These are phyloP conservation scores for Coregonus ussuriensis DNA, from an alignment of 2,797 vertebrate genomes.

Conservation along the genomic window DNA sequence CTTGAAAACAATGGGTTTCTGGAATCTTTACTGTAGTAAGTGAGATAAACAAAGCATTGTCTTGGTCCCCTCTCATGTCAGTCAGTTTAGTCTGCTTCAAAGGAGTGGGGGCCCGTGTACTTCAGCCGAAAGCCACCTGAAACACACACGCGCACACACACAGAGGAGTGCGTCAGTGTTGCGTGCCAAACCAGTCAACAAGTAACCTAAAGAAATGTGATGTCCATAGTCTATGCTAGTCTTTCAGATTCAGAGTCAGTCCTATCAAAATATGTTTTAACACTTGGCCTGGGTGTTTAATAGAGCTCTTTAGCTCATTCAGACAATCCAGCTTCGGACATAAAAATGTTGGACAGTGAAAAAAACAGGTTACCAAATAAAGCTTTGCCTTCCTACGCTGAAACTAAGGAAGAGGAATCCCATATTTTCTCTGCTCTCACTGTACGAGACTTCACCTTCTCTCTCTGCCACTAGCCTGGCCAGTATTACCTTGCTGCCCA, in stretches of 20 bases:
- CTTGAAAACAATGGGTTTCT: conserved; percentile 20
- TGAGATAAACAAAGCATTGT: conserved; percentile 5
- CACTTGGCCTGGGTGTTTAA: neutral
- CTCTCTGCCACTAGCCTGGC: conserved; percentile 20
- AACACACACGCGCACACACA: conserved; percentile 58
- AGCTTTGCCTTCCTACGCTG: neutral
- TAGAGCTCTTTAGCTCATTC: neutral
- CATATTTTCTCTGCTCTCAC: neutral
- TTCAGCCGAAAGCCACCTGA: conserved; percentile 92
- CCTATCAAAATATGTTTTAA: neutral
- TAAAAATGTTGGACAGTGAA: neutral
- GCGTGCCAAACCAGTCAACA: neutral
- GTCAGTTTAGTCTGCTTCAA: conserved; percentile 87
- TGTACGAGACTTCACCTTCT: conserved; percentile 23
- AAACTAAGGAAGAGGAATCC: neutral
- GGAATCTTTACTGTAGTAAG: conserved; percentile 22
- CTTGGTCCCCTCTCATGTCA: conserved; percentile 77
- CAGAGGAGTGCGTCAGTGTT: conserved; percentile 2
- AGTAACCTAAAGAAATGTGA: neutral
- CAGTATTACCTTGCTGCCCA: conserved; percentile 83
- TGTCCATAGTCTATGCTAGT: neutral
- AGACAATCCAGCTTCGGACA: neutral
- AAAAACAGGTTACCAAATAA: neutral
- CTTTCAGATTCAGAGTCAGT: neutral
- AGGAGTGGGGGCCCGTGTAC: conserved; percentile 82